Conservation (phyloP, 2,113 vertebrate species). For the Eleginops maclovinus region DNA sequence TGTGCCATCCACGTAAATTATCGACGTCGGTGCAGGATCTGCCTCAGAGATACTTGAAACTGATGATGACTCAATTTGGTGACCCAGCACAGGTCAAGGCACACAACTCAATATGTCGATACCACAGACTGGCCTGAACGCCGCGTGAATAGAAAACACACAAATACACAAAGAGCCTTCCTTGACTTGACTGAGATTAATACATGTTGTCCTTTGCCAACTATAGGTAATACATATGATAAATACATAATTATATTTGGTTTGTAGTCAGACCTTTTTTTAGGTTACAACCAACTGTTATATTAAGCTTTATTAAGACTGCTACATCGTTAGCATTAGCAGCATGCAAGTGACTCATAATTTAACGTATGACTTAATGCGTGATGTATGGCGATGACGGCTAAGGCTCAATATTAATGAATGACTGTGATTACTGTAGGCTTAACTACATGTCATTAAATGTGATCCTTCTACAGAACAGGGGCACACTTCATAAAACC, state of each 20-base stretch:
- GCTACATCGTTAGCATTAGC: no score
- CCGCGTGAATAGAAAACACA: constrained; percentile 4
- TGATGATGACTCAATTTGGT: constrained; percentile 70
- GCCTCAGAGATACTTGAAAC: constrained; percentile 56
- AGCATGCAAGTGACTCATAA: background rate
- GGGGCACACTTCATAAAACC: background rate
- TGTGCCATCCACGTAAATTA: constrained; percentile 43
- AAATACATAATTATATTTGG: no score
- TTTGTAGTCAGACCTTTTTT: no score
- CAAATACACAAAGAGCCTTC: no score
- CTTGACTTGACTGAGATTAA: no score
- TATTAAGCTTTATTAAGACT: no score
- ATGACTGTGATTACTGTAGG: background rate
- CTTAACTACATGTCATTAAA: background rate
- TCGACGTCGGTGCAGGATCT: constrained; percentile 46
- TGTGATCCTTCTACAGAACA: background rate
- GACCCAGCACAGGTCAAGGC: constrained; percentile 40
- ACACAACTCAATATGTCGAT: constrained; percentile 56
- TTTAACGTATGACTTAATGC: background rate
- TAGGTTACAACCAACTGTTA: no score
- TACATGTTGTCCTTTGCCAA: no score
- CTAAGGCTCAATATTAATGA: background rate
- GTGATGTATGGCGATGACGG: background rate
- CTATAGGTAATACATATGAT: no score
- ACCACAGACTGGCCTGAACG: constrained; percentile 25